Evolutionary conservation across 2,888 invertebrate species (phyloP), one percentile per base, ranked within the genome.

Genomic region (Sesamia inferens): DNA sequence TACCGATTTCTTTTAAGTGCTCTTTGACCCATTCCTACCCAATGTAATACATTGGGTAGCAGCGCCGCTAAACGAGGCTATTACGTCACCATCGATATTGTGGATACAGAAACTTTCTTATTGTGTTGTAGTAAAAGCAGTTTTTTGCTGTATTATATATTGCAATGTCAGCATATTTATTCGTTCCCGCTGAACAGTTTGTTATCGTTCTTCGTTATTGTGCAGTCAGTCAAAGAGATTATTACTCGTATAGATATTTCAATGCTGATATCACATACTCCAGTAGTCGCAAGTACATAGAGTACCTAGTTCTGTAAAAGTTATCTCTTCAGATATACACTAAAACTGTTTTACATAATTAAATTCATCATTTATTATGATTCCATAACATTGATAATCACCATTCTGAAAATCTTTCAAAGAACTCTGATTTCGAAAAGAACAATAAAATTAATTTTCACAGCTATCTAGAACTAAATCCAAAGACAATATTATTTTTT

Each of bases 1-100:
- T 84, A 90, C 81, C 89, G 88, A 91, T 93, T 93, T 87, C 84
- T 87, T 85, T 87, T 91, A 92, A 93, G 91, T 90, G 91, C 89
- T 89, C 85, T 83, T 84, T 78, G 83, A 74, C 85, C 85, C 70
- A 71, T 83, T 89, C 88, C 87, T 89, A n/a, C n/a, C n/a, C n/a
- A n/a, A n/a, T n/a, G n/a, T 91, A 92, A 92, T 90, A 89, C 87
- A 88, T 92, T 92, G 87, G 78, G 76, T 76, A 79, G 74, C 81
- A 87, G 80, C 84, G 78, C 68, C 74, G 22, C 76, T 80, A 81
- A 85, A 82, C 80, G 85, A 7, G 69, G 42, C 75, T 85, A 85
- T 87, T 86, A 87, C 14, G 74, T 75, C 79, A 71, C 81, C 58
- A 86, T 88, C 79, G 74, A 84, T 85, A 85, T 77, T 78, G 76